phyloP scores from a whole-genome alignment of 1,140 invertebrate genomes.

The Pissodes strobi region DNA sequence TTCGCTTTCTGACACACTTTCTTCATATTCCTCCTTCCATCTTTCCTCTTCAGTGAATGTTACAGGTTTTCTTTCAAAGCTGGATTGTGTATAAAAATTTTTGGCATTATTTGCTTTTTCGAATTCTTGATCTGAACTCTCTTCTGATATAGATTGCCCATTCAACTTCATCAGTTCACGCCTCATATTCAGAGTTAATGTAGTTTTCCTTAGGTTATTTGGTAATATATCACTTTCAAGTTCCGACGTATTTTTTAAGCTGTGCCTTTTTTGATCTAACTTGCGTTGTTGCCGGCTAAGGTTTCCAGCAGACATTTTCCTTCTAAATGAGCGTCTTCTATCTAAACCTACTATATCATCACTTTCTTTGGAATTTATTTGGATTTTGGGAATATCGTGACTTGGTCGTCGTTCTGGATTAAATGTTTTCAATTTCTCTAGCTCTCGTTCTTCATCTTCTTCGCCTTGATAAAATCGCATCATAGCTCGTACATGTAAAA shows the following conservation, averaged over 20 bases:
- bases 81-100: conserved; percentile 39
- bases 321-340: conserved; percentile 46
- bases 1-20: conserved; percentile 47
- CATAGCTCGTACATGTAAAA: conserved; percentile 79
- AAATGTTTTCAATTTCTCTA: conserved; percentile 47
- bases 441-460: conserved; percentile 69
- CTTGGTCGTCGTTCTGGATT: conserved; percentile 23
- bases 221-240: conserved; percentile 36
- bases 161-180: conserved; percentile 35
- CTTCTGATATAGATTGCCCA: conserved; percentile 46
- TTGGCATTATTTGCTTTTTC: conserved; percentile 36
- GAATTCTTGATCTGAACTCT: conserved; percentile 49
- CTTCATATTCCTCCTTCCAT: conserved; percentile 51
- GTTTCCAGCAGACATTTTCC: conserved; percentile 45
- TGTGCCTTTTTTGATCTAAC: conserved; percentile 50
- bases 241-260: conserved; percentile 50
- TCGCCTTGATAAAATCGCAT: conserved; percentile 76
- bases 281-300: conserved; percentile 40
- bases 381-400: conserved; percentile 52
- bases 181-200: conserved; percentile 29
- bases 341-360: conserved; percentile 41
- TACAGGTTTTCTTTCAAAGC: conserved; percentile 42
- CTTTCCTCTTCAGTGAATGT: conserved; percentile 46
- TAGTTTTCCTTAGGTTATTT: conserved; percentile 33
- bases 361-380: conserved; percentile 48